Base-by-base conservation (phyloP, 2,113 vertebrate genomes). In the Dolichotis patagonum region DNA sequence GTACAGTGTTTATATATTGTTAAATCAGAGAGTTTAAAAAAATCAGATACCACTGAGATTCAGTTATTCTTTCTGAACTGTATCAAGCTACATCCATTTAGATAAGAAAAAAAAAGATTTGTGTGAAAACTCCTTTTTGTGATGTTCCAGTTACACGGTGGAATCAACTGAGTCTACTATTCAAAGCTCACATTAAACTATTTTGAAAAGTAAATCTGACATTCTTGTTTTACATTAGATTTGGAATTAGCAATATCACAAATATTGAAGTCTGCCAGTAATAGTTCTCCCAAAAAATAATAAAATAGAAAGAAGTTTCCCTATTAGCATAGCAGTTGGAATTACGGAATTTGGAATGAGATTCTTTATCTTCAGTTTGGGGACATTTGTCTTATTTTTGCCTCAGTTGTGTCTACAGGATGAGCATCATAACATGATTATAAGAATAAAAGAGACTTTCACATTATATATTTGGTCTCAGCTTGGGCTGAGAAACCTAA, bases 1-100 rank as follows among this genome's bases (percentile, higher is more conserved):
- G 46, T 67, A 75, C 88, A 94, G 41, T 63, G 22, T 62, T 77
- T 84, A 28, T 87, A 93, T 80, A 91, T 78, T 94, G 20, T 87
- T 94, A 96, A 92, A 83, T 11, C 32, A 35, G 7, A 3, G 16
- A 71, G 5, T 46, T 90, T 81, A 77, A 71, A 90, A 90, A 85
- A 58, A 67, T 38, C n/a, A 9, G 46, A 90, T 96, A 84, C 3
- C 38, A 63, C 62, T 83, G 24, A 85, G 9, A 60, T 91, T 85
- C 54, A 94, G 52, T 88, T 91, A 86, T 90, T 78, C 46, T 75
- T 87, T 46, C 80, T 96, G 63, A 41, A 71, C 56, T 71, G 86
- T 19, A 54, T 82, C 49, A 81, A 80, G 3, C 35, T 80, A 3
- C 41, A 32, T 90, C 30, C 92, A 80, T 75, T 93, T 85, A 84